Evolutionary conservation across 2,888 invertebrate genomes (phyloP).

Genomic region (Junonia oenone): DNA sequence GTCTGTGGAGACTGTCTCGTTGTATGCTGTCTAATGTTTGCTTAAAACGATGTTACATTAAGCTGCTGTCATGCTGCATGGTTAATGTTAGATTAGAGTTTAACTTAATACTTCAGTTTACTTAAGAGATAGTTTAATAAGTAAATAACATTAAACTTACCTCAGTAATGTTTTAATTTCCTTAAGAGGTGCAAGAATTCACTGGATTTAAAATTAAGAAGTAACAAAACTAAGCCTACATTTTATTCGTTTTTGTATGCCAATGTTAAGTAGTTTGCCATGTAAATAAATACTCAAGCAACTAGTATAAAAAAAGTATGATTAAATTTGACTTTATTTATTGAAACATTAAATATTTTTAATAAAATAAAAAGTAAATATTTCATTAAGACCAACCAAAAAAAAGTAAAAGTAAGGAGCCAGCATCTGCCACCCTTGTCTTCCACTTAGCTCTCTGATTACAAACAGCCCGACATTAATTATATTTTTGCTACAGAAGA

Average conservation of each 20-base stretch:
- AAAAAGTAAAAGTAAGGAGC: conserved; percentile 14
- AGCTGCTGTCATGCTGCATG: not conserved
- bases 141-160: no score
- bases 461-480: conserved; percentile 69
- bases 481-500: conserved; percentile 67
- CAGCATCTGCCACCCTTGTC: conserved; percentile 17
- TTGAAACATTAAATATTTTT: no score
- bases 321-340: no score
- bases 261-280: no score
- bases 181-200: no score
- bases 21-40: not conserved
- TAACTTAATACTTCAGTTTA: not conserved
- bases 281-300: no score
- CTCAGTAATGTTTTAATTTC: no score
- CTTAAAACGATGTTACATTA: not conserved
- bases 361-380: no score
- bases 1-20: not conserved
- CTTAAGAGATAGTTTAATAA: not conserved
- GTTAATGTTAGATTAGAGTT: not conserved
- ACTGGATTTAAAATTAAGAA: no score
- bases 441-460: conserved; percentile 60
- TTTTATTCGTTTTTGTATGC: no score
- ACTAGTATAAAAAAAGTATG: no score
- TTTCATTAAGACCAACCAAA: not conserved
- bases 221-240: no score